Conservation (phyloP, 1,140 invertebrate species). For the Semibalanus balanoides region DNA sequence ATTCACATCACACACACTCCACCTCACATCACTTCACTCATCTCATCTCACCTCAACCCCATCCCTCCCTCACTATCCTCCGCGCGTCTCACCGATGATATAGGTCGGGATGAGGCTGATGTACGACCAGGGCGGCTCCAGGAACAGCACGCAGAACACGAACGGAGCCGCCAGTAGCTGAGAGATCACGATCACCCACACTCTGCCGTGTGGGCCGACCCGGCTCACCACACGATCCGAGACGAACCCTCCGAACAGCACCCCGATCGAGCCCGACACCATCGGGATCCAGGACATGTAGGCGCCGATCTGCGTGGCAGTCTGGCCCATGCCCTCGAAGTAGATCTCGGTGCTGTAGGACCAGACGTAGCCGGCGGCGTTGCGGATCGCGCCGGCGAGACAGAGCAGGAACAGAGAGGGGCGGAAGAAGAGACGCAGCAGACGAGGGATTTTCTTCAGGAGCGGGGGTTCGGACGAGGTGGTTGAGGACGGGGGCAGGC, state of each 20-base stretch:
- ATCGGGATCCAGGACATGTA: conserved; percentile 76
- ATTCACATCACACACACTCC: too few species aligned
- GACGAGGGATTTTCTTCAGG: too few species aligned
- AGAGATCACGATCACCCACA: conserved; percentile 49
- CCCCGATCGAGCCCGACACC: conserved; percentile 69
- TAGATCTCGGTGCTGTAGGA: conserved; percentile 80
- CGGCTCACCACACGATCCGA: conserved; percentile 78
- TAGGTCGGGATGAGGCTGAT: conserved; percentile 68
- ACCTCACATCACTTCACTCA: too few species aligned
- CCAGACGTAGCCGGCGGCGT: conserved; percentile 69
- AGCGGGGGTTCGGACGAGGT: too few species aligned
- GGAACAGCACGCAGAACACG: conserved; percentile 73
- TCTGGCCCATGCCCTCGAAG: conserved; percentile 38
- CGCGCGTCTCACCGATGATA: conserved; percentile 60
- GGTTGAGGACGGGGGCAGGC: too few species aligned
- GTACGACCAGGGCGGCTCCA: conserved; percentile 67
- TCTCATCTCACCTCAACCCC: too few species aligned
- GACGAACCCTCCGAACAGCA: conserved; percentile 69
- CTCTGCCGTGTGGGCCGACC: conserved; percentile 68
- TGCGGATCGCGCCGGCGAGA: too few species aligned
- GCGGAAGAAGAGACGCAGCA: too few species aligned
- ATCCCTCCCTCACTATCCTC: too few species aligned
- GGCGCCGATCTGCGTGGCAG: conserved; percentile 56
- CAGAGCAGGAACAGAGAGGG: too few species aligned
- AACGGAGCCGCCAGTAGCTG: conserved; percentile 74